Evolutionary conservation across 1,140 invertebrate species (phyloP).

Genomic region (Halictus rubicundus): DNA sequence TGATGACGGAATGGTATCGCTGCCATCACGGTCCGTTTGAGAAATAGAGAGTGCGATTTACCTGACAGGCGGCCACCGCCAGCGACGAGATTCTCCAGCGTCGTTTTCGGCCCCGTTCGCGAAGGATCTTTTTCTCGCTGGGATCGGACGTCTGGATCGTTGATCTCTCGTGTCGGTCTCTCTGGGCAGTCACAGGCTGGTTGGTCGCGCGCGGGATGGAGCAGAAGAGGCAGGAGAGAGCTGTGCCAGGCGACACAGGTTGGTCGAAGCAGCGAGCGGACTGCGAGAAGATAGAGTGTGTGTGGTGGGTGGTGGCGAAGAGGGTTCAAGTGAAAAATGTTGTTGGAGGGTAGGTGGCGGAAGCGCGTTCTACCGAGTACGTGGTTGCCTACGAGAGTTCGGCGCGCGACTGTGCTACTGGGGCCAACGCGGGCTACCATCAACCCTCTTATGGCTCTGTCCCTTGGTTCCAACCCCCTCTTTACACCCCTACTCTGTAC

Average conservation of each 20-base stretch:
- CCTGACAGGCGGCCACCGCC: background rate
- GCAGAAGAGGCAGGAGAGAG: slow-evolving; percentile 12
- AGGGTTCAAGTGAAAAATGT: slow-evolving; percentile 9
- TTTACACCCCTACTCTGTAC: slow-evolving; percentile 54
- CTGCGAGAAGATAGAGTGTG: background rate
- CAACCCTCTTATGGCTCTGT: slow-evolving; percentile 77
- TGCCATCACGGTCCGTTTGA: background rate
- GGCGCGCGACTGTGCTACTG: slow-evolving; percentile 78
- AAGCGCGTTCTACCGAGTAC: slow-evolving; percentile 56
- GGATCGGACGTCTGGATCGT: slow-evolving; percentile 15
- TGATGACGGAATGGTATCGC: background rate
- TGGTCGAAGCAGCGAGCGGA: too few relatives aligned
- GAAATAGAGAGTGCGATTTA: background rate
- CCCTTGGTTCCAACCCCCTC: slow-evolving; percentile 68
- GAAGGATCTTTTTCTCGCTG: background rate
- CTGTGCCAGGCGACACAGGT: too few relatives aligned
- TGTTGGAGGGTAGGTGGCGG: slow-evolving; percentile 39
- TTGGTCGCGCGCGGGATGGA: slow-evolving; percentile 24
- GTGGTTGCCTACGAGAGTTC: slow-evolving; percentile 74
- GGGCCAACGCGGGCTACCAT: slow-evolving; percentile 76
- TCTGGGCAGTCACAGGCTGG: slow-evolving; percentile 27
- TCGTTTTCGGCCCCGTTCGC: background rate
- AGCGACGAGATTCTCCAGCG: background rate
- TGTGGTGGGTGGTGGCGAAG: background rate
- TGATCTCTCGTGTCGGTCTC: slow-evolving; percentile 4